Conservation (phyloP, 2,888 invertebrate species). For the Rhingia campestris region DNA sequence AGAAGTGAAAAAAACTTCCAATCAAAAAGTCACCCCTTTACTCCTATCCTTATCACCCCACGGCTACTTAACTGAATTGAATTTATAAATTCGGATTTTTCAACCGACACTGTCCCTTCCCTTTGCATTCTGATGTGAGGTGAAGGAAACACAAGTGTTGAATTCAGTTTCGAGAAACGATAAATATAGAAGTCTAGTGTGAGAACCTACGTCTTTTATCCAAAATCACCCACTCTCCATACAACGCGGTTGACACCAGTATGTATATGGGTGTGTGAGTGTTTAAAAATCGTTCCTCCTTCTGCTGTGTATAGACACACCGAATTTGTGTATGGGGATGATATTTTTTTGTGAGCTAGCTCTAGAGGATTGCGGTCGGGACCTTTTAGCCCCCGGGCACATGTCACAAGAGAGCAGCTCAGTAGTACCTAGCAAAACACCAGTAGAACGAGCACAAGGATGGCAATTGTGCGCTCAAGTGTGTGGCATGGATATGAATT, state of each 20-base stretch:
- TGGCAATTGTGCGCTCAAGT: slow-evolving; percentile 49
- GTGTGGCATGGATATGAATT: slow-evolving; percentile 49
- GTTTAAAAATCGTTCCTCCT: not conserved
- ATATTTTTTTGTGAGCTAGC: slow-evolving; percentile 5
- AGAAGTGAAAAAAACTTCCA: too few relatives aligned
- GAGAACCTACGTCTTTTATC: not conserved
- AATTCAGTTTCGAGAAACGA: slow-evolving; percentile 30
- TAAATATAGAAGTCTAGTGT: slow-evolving; percentile 36
- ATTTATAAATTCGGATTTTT: not conserved
- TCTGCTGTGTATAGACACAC: not conserved
- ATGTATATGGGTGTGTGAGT: slow-evolving; percentile 4
- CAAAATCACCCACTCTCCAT: not conserved
- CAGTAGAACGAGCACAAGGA: slow-evolving; percentile 30
- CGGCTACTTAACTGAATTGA: not conserved
- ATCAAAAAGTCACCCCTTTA: too few relatives aligned
- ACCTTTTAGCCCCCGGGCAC: slow-evolving; percentile 53
- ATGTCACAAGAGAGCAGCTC: slow-evolving; percentile 16
- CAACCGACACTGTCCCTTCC: slow-evolving; percentile 8
- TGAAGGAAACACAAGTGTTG: not conserved
- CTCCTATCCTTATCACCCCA: not conserved
- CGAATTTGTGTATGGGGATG: not conserved
- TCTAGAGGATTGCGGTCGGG: slow-evolving; percentile 56
- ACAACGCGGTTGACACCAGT: slow-evolving; percentile 29
- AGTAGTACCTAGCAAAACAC: slow-evolving; percentile 4
- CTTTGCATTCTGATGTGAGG: not conserved